Evolutionary conservation across 2,797 vertebrate genomes (phyloP).

Genomic region (Falco naumanni): DNA sequence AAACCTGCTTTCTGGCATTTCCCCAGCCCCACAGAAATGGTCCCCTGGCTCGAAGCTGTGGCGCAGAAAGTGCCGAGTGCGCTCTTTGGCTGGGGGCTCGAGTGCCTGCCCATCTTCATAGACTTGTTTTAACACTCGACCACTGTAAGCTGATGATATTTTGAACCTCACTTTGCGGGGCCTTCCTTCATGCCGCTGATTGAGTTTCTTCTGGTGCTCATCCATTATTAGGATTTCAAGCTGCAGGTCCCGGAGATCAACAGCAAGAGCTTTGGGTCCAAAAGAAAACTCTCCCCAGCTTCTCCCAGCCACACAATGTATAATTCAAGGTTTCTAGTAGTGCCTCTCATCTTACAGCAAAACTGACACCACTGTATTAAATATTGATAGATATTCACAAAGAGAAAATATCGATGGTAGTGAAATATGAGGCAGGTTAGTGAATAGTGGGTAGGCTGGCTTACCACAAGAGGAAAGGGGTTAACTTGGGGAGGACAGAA

Average conservation of each 20-base stretch:
- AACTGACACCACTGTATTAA: slow-evolving; percentile 84
- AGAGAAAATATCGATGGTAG: slow-evolving; percentile 33
- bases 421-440: background rate
- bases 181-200: slow-evolving; percentile 80
- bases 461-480: background rate
- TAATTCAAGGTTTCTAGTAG: slow-evolving; percentile 85
- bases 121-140: slow-evolving; percentile 93
- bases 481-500: background rate
- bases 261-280: background rate
- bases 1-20: slow-evolving; percentile 55
- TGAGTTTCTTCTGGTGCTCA: slow-evolving; percentile 82
- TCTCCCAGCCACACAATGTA: slow-evolving; percentile 47
- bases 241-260: background rate
- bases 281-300: slow-evolving; percentile 42
- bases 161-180: slow-evolving; percentile 95
- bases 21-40: slow-evolving; percentile 78
- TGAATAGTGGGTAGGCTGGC: background rate
- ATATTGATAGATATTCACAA: slow-evolving; percentile 75
- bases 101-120: slow-evolving; percentile 95
- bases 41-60: slow-evolving; percentile 84
- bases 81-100: slow-evolving; percentile 90
- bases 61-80: slow-evolving; percentile 87
- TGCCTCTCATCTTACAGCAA: slow-evolving; percentile 81
- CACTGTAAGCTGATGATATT: slow-evolving; percentile 93
- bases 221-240: slow-evolving; percentile 79